These are phyloP conservation scores for Rotaria socialis DNA, from an alignment of 2,888 invertebrate genomes.

Conservation along the genomic window DNA sequence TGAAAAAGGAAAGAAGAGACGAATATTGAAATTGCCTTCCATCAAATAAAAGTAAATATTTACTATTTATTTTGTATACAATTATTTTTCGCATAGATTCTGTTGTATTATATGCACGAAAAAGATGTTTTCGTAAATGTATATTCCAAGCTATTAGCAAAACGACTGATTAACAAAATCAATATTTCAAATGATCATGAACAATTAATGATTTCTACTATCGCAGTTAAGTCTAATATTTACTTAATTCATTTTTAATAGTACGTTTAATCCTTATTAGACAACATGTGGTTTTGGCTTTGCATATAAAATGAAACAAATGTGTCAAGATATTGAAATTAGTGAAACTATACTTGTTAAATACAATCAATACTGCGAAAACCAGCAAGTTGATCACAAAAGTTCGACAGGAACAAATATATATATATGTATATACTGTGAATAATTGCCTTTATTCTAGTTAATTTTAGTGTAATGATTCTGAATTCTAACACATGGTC, in stretches of 20 bases:
- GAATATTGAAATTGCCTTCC: not conserved
- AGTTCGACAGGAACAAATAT: not conserved
- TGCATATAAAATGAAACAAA: not conserved
- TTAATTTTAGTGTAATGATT: not conserved
- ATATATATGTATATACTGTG: not conserved
- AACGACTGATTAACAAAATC: not conserved
- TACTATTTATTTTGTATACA: no score
- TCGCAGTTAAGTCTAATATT: not conserved
- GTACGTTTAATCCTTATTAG: not conserved
- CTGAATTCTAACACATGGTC: not conserved
- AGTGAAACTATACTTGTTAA: not conserved
- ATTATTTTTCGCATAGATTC: not conserved
- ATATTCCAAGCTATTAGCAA: not conserved
- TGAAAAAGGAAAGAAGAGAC: not conserved
- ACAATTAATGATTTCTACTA: not conserved
- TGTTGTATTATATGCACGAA: not conserved
- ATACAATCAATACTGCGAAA: not conserved
- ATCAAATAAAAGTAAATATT: not conserved
- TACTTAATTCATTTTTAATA: not conserved
- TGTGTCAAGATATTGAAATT: not conserved
- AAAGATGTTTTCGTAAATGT: not conserved
- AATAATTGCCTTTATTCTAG: not conserved
- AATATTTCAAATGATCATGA: not conserved
- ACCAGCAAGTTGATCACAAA: not conserved
- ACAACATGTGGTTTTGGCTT: not conserved